These are phyloP conservation scores for Melanerpes aurifrons DNA, from an alignment of 2,113 vertebrate genomes.

Conservation along the genomic window DNA sequence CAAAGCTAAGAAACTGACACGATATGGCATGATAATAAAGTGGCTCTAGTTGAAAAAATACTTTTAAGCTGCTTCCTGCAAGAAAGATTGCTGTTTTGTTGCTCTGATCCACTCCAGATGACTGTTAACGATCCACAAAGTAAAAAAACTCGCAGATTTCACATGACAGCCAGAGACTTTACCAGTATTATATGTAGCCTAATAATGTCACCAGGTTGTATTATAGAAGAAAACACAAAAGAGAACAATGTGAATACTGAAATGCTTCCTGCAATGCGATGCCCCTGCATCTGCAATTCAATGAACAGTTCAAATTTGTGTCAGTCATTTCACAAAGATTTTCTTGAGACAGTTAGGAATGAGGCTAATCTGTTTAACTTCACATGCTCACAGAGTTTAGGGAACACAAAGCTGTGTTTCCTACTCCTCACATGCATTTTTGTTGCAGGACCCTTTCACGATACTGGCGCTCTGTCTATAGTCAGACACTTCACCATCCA, in stretches of 20 bases:
- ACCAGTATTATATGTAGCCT: constrained; percentile 33
- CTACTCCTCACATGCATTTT: background rate
- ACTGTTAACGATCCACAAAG: constrained; percentile 40
- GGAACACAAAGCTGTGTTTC: background rate
- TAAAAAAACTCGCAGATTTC: constrained; percentile 11
- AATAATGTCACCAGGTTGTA: constrained; percentile 54
- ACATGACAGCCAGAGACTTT: background rate
- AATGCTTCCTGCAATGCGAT: background rate
- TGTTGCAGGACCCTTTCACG: background rate
- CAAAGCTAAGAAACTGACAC: constrained; percentile 47
- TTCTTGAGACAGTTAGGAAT: background rate
- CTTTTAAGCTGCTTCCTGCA: constrained; percentile 54
- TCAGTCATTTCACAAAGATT: background rate
- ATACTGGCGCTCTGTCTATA: background rate
- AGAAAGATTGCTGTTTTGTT: constrained; percentile 21
- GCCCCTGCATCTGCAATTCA: constrained; percentile 44
- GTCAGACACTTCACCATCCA: background rate
- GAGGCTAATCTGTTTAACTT: background rate
- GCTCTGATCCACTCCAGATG: background rate
- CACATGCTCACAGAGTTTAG: background rate
- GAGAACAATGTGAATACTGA: constrained; percentile 13
- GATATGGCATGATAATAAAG: constrained; percentile 42
- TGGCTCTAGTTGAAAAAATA: background rate
- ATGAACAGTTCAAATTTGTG: background rate
- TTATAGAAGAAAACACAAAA: constrained; percentile 11